Conservation (phyloP, 2,113 vertebrate species). For the Podarcis cretensis region DNA sequence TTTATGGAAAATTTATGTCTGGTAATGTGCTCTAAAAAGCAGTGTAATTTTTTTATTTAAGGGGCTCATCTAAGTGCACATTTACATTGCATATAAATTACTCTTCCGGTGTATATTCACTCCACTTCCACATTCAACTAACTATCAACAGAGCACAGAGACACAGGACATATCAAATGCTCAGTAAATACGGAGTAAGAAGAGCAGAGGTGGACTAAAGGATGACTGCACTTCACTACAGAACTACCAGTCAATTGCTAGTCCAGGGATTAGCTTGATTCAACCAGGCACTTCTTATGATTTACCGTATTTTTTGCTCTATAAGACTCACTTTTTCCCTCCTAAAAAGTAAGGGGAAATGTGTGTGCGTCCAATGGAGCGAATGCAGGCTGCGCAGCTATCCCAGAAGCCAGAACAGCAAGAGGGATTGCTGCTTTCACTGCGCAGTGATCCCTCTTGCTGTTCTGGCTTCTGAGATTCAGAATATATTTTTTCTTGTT, state of each 20-base stretch:
- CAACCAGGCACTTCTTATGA: background rate
- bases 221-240: background rate
- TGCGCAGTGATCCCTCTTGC: too few species aligned
- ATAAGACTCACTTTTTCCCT: too few species aligned
- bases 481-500: too few species aligned
- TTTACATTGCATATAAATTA: background rate
- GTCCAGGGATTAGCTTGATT: background rate
- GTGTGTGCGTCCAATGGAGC: too few species aligned
- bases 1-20: background rate
- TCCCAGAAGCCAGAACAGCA: too few species aligned
- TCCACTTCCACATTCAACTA: background rate
- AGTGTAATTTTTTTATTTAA: background rate
- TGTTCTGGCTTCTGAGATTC: too few species aligned
- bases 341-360: too few species aligned
- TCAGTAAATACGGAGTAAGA: background rate
- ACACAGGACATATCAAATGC: background rate
- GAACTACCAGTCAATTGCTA: background rate
- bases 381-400: too few species aligned
- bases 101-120: background rate
- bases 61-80: background rate
- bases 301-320: background rate
- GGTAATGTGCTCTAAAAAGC: background rate
- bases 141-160: background rate
- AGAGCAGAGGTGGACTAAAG: background rate
- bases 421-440: too few species aligned